Evolutionary conservation across 1,140 invertebrate species (phyloP).

Genomic region (Brachionus plicatilis): DNA sequence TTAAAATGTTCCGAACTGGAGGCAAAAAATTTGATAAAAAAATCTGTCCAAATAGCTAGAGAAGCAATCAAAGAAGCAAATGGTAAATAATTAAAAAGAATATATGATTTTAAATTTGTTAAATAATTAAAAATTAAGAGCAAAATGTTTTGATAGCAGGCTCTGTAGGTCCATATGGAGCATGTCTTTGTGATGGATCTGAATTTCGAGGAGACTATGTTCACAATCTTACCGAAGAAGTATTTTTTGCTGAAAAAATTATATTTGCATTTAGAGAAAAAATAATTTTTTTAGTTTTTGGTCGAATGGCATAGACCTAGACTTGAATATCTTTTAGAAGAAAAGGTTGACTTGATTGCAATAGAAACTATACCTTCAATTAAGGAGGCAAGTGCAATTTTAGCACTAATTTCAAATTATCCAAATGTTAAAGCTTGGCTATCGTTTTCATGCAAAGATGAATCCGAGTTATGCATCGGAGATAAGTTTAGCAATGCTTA

Average conservation of each 20-base stretch:
- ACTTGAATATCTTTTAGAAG: conserved; percentile 68
- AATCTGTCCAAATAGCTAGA: conserved; percentile 65
- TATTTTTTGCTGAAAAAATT: conserved; percentile 43
- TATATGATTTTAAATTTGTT: conserved; percentile 36
- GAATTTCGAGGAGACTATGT: conserved; percentile 81
- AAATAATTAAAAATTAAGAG: not conserved
- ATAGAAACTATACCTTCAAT: conserved; percentile 81
- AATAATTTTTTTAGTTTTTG: conserved; percentile 56
- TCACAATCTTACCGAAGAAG: conserved; percentile 62
- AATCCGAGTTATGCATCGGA: conserved; percentile 57
- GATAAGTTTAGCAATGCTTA: conserved; percentile 66
- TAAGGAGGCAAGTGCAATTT: conserved; percentile 72
- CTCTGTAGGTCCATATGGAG: conserved; percentile 83
- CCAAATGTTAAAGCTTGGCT: conserved; percentile 71
- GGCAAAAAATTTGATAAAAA: conserved; percentile 64
- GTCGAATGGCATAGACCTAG: conserved; percentile 73
- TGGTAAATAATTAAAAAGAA: conserved; percentile 9
- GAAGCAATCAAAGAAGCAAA: conserved; percentile 51
- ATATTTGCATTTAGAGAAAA: not conserved
- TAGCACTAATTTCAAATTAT: conserved; percentile 69
- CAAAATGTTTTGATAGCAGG: conserved; percentile 63
- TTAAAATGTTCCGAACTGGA: conserved; percentile 62
- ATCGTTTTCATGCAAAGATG: conserved; percentile 70
- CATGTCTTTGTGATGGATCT: conserved; percentile 75
- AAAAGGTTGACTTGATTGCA: conserved; percentile 73